Conservation (phyloP, 1,140 invertebrate genomes). For the Drosophila triauraria region DNA sequence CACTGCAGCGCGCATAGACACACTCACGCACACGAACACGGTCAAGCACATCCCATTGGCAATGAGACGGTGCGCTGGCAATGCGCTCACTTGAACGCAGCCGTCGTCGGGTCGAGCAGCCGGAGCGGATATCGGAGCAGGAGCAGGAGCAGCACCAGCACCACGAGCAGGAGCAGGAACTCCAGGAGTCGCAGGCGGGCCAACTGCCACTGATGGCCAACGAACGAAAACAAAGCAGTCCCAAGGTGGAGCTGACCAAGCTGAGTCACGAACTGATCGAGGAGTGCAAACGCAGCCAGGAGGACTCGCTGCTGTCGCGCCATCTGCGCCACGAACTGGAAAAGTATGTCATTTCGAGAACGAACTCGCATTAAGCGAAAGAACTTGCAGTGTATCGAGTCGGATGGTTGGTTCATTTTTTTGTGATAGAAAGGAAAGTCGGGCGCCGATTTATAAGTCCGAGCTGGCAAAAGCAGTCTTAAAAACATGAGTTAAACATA, state of each 20-base stretch:
- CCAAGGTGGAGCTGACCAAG: constrained; percentile 75
- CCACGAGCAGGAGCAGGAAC: constrained; percentile 13
- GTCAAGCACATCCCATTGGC: constrained; percentile 42
- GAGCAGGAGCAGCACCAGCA: not conserved
- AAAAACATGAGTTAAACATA: no score
- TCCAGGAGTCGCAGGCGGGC: constrained; percentile 26
- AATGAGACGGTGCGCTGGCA: constrained; percentile 71
- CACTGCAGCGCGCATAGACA: constrained; percentile 18
- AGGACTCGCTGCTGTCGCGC: constrained; percentile 74
- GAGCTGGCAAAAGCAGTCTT: no score
- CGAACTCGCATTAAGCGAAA: not conserved
- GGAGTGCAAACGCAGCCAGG: constrained; percentile 72
- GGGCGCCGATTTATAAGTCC: not conserved
- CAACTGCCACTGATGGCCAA: constrained; percentile 58
- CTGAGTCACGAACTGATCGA: constrained; percentile 76
- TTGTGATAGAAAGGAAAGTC: not conserved
- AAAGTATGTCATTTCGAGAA: constrained; percentile 62
- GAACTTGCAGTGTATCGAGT: not conserved
- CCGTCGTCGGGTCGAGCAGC: constrained; percentile 40
- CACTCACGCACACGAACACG: constrained; percentile 6
- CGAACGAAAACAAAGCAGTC: constrained; percentile 67
- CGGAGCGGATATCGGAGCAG: constrained; percentile 37
- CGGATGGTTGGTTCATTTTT: not conserved
- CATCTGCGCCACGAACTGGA: constrained; percentile 76
- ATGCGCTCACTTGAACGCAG: constrained; percentile 73